Evolutionary conservation across 2,797 vertebrate genomes (phyloP).

Genomic region (Neomorphus geoffroyi): DNA sequence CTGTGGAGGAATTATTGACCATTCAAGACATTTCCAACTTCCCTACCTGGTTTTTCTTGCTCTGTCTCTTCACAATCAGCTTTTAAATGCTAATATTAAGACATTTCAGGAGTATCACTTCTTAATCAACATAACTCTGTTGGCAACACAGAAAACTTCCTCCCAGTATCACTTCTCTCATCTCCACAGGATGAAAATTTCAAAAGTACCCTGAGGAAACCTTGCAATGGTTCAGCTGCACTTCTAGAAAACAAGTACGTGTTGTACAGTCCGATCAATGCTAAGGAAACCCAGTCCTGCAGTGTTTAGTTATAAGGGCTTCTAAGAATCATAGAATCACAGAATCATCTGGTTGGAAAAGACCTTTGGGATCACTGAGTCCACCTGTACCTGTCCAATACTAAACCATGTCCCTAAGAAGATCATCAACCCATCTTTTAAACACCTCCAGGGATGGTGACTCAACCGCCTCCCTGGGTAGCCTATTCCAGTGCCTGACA

Average conservation of each 20-base stretch:
- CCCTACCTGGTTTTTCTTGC: not conserved
- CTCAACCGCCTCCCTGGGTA: too few relatives aligned
- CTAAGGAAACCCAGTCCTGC: not conserved
- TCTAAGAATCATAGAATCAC: too few relatives aligned
- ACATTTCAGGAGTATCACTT: not conserved
- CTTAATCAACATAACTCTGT: not conserved
- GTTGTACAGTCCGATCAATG: fast-evolving
- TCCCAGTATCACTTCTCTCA: not conserved
- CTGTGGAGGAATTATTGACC: not conserved
- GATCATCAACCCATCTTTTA: too few relatives aligned
- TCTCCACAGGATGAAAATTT: not conserved
- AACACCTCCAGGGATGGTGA: too few relatives aligned
- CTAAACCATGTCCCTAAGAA: too few relatives aligned
- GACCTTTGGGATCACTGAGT: too few relatives aligned
- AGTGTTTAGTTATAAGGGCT: not conserved
- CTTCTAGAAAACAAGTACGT: not conserved
- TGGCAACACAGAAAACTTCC: not conserved
- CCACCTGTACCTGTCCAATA: too few relatives aligned
- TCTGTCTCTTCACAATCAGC: not conserved
- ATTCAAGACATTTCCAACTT: not conserved
- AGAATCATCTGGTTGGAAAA: too few relatives aligned
- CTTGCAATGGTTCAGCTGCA: not conserved
- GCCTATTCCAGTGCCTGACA: too few relatives aligned
- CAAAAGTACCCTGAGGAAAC: not conserved
- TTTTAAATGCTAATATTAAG: not conserved